Evolutionary conservation across 2,797 vertebrate species (phyloP).

Genomic region (Notoglanidium macrostoma): DNA sequence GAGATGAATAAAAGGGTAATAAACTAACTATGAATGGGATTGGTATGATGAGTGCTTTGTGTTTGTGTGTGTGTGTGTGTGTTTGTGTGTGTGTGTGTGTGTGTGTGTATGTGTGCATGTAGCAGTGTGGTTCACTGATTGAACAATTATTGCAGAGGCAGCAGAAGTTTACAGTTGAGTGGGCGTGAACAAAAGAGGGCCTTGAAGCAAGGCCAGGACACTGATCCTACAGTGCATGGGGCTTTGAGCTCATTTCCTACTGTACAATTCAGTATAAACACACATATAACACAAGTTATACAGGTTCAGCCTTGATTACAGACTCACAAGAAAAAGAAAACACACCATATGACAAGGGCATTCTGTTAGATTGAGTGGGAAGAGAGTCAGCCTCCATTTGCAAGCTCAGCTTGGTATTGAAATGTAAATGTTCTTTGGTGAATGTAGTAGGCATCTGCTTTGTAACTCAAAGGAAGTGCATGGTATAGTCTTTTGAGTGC

Average conservation of each 20-base stretch:
- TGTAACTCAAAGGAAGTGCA: conserved; percentile 31
- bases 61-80: not conserved
- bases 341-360: conserved; percentile 8
- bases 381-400: conserved; percentile 6
- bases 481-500: conserved; percentile 12
- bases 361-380: conserved; percentile 7
- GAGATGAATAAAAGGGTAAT: not conserved
- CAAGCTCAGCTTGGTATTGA: conserved; percentile 33
- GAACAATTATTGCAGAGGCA: conserved; percentile 50
- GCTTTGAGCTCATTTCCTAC: conserved; percentile 49
- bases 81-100: conserved; percentile 30
- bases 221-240: conserved; percentile 38
- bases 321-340: conserved; percentile 10
- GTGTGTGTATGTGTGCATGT: conserved; percentile 18
- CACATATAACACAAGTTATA: not conserved
- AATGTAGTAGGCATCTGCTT: conserved; percentile 29
- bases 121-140: conserved; percentile 35
- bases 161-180: conserved; percentile 57
- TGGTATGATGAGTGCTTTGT: not conserved
- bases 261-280: conserved; percentile 34
- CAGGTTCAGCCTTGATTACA: conserved; percentile 9
- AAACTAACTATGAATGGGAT: not conserved
- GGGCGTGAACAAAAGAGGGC: conserved; percentile 49
- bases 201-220: conserved; percentile 36
- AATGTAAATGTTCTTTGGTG: conserved; percentile 42